A percentile compares a stretch with the other conserved stretches of the same genome.
These are phyloP conservation scores for Lepidostoma basale DNA, from an alignment of 1,140 invertebrate species.

Conservation along the genomic window DNA sequence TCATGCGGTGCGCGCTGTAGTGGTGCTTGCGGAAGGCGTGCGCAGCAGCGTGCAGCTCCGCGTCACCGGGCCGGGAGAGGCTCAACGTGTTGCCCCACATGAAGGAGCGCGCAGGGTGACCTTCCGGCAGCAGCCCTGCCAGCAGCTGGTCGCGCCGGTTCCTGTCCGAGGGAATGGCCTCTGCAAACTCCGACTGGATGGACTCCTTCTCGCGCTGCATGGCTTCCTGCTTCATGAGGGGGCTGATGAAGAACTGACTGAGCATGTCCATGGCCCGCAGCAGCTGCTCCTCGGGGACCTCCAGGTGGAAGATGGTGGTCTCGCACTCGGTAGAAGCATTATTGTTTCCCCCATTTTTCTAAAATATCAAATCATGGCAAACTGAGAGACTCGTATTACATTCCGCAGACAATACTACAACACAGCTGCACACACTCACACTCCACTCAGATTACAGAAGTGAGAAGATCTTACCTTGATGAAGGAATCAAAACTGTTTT, in stretches of 20 bases:
- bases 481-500: slow-evolving; percentile 86
- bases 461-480: slow-evolving; percentile 68
- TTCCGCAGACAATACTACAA: too few relatives aligned
- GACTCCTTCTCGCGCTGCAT: slow-evolving; percentile 91
- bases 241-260: slow-evolving; percentile 88
- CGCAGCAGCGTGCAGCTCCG: slow-evolving; percentile 68
- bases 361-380: slow-evolving; percentile 13
- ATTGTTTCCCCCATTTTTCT: slow-evolving; percentile 78
- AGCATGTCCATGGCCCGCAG: slow-evolving; percentile 81
- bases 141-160: slow-evolving; percentile 77
- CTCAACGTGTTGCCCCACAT: slow-evolving; percentile 85
- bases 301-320: slow-evolving; percentile 86
- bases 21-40: slow-evolving; percentile 81
- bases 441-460: too few relatives aligned
- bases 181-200: slow-evolving; percentile 87
- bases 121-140: slow-evolving; percentile 66
- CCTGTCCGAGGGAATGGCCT: slow-evolving; percentile 70
- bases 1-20: slow-evolving; percentile 92
- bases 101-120: slow-evolving; percentile 80
- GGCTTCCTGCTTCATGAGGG: slow-evolving; percentile 83
- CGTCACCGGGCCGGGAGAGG: slow-evolving; percentile 66
- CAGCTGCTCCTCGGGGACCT: slow-evolving; percentile 80
- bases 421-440: too few relatives aligned
- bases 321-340: slow-evolving; percentile 88
- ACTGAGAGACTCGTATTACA: too few relatives aligned